Base-by-base conservation (phyloP, 2,797 vertebrate genomes). In the Centroberyx gerrardi region DNA sequence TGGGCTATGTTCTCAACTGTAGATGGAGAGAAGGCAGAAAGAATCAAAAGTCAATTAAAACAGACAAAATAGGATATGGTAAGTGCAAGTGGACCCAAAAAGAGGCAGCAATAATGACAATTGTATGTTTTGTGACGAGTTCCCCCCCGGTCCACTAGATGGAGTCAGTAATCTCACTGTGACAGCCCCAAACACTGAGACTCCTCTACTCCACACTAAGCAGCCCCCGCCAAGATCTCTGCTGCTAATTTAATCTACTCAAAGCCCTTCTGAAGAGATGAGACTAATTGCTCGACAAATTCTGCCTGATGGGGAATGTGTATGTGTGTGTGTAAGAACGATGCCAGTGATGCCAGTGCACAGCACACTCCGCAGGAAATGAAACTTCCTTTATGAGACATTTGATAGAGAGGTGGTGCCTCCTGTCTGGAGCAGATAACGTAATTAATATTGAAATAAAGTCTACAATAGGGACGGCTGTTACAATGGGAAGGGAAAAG, bases 1-100 rank as follows among this genome's bases (percentile, higher is more conserved):
- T 99, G 98, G 83, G 96, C 96, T 38, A 97, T 98, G 88, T 99
- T 99, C 93, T 99, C 98, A 78, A 99, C 98, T 99, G 83, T 17
- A 64, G 51, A 81, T 78, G 84, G 61, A 94, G 44, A 58, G 5
- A 86, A 48, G 82, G 29, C 31, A 69, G 15, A 79, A 28, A 69
- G 0, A 33, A n/a, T 6, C 15, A 7, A 62, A 29, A 7, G n/a
- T 8, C 0, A 60, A 6, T 8, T 5, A n/a, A 59, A 72, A 31
- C 10, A 66, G 2, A 3, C 2, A 27, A 62, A 31, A 12, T 31
- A 1, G 22, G 10, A 1, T n/a, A 13, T 55, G 3, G 2, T 8
- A 15, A 38, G 22, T 22, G 63, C 48, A 36, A 42, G 33, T 2
- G 13, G 0, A 46, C 6, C 1, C 28, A 64, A 22, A 67, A 36